Evolutionary conservation across 2,113 vertebrate species (phyloP).

Genomic region (Chiloscyllium plagiosum): DNA sequence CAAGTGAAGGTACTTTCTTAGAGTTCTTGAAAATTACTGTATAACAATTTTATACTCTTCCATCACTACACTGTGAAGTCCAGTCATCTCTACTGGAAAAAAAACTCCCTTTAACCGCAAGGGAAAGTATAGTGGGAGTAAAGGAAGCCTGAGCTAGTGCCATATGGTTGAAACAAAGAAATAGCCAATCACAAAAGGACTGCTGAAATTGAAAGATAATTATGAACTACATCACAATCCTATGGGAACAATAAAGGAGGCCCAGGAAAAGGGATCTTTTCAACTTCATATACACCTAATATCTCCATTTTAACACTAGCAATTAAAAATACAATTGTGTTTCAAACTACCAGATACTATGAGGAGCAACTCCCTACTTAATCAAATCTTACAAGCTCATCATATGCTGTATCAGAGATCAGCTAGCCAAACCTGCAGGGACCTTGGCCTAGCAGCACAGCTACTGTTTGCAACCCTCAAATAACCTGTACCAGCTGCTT

Average conservation of each 20-base stretch:
- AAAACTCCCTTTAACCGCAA: not conserved
- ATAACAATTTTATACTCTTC: constrained; percentile 24
- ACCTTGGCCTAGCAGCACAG: not conserved
- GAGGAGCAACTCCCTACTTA: not conserved
- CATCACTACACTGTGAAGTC: not conserved
- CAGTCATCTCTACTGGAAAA: not conserved
- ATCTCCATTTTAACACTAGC: not conserved
- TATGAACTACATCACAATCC: constrained; percentile 25
- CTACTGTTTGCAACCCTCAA: not conserved
- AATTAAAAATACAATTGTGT: not conserved
- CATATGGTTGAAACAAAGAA: constrained; percentile 39
- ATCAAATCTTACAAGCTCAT: not conserved
- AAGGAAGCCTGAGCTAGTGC: constrained; percentile 39
- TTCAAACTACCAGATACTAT: not conserved
- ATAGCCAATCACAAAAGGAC: constrained; percentile 40
- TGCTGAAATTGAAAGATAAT: constrained; percentile 41
- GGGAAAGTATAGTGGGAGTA: not conserved
- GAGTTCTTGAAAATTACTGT: constrained; percentile 22
- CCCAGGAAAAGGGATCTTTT: constrained; percentile 7
- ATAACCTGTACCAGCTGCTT: not conserved
- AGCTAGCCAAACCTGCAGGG: not conserved
- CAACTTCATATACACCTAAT: not conserved
- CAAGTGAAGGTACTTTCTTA: constrained; percentile 21
- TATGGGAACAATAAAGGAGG: constrained; percentile 28
- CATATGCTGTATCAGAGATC: not conserved